Conservation (phyloP, 1,140 invertebrate genomes). For the Cotesia chilonis region DNA sequence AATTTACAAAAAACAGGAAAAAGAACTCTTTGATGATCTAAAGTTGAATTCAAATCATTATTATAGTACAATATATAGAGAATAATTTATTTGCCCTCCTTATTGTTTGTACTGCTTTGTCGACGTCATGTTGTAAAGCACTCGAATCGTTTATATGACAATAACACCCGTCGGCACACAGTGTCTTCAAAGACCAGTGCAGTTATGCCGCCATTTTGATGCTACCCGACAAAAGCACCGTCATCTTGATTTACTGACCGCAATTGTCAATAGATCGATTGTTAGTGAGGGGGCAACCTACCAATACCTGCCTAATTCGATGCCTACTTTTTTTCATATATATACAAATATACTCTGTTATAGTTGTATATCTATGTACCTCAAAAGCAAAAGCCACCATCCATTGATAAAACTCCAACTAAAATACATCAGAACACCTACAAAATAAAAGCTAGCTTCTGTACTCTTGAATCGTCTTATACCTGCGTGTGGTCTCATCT, state of each 20-base stretch:
- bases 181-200: constrained; percentile 37
- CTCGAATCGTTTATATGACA: constrained; percentile 43
- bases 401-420: constrained; percentile 27
- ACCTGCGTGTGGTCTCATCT: constrained; percentile 41
- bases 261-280: constrained; percentile 48
- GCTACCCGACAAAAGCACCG: constrained; percentile 44
- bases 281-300: constrained; percentile 39
- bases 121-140: constrained; percentile 40
- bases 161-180: constrained; percentile 37
- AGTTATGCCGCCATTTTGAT: constrained; percentile 43
- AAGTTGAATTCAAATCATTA: no score
- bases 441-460: constrained; percentile 22
- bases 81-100: background rate
- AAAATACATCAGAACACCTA: background rate
- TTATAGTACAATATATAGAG: no score
- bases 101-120: constrained; percentile 41
- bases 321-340: background rate
- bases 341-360: no score
- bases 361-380: no score
- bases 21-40: no score
- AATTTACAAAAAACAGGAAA: no score
- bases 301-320: no score
- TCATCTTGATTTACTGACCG: constrained; percentile 50
- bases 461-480: constrained; percentile 27
- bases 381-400: constrained; percentile 10